Base-by-base conservation (phyloP, 2,888 invertebrate genomes). In the Drosophila austrosaltans region DNA sequence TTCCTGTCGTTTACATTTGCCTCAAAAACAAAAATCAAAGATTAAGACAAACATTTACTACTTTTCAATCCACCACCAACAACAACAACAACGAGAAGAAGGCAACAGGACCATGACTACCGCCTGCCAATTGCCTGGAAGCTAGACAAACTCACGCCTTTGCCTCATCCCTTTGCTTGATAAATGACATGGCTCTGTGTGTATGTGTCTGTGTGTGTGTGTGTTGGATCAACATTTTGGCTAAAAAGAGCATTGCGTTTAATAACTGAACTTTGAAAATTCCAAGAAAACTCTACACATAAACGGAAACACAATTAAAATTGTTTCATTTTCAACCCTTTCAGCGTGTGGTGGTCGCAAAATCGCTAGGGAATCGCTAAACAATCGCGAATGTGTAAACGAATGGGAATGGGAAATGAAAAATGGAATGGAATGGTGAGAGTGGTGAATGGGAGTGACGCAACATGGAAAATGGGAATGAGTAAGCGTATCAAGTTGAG, bases 1-100 rank as follows among this genome's bases (percentile, higher is more conserved):
- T 92, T 92, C 92, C 92, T 92, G 92, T 92, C 92, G 92, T 92
- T 92, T 92, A 92, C 92, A 92, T 92, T 91, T 91, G 91, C 83
- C 48, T 48, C 87, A 72, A 75, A 86, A 70, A 63, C 91, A 90
- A 91, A 92, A 92, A 92, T 92, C 92, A 92, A 92, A 92, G 92
- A 92, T 92, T 92, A 92, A 92, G 91, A 91, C 91, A 92, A 92
- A 91, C 91, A 92, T 91, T 90, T 80, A 78, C 87, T 69, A 70
- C 89, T 89, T 82, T 76, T 62, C 65, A 79, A 78, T 66, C 53
- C 73, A 69, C 81, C 80, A 66, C 53, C 73, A 69, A 66, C 64
- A 59, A 48, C 42, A 28, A 7, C 7, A 36, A 54, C 42, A 28
- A 8, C 10, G 28, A 1, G 16, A 30, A 36, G 32, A 42, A 20